Evolutionary conservation across 2,797 vertebrate species (phyloP).

Genomic region (Spinus pinus): DNA sequence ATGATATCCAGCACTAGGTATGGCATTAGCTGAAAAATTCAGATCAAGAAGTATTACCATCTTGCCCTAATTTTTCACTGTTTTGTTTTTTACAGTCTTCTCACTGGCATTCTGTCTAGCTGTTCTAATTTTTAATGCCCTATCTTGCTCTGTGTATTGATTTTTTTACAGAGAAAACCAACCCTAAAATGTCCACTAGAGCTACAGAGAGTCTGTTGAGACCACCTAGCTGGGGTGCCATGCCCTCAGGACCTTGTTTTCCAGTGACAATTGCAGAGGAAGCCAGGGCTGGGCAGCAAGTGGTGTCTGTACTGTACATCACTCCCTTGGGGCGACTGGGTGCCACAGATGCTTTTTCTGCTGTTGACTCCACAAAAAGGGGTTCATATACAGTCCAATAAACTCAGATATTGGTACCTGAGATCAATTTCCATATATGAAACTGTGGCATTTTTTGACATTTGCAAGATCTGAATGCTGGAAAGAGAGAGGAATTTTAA

Average conservation of each 20-base stretch:
- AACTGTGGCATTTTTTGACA: neutral
- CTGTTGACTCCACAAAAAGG: neutral
- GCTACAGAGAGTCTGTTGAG: neutral
- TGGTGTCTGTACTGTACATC: neutral
- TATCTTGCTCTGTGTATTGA: neutral
- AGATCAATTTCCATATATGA: neutral
- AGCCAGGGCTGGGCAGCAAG: neutral
- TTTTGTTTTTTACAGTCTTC: neutral
- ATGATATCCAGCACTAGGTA: conserved; percentile 92
- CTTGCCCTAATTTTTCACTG: neutral
- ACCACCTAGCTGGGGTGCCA: neutral
- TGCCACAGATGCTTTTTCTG: neutral
- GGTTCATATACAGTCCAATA: neutral
- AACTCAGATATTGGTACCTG: neutral
- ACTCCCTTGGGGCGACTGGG: neutral
- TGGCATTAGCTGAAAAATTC: conserved; percentile 87
- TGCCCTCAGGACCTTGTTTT: neutral
- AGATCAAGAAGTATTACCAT: neutral
- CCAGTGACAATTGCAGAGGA: neutral
- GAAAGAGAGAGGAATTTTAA: neutral
- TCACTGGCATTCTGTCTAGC: neutral
- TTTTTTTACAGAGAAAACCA: neutral
- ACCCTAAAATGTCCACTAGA: neutral
- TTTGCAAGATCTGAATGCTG: neutral
- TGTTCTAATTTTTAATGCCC: neutral